Conservation (phyloP, 2,888 invertebrate genomes). For the Hoplodrina ambigua region DNA sequence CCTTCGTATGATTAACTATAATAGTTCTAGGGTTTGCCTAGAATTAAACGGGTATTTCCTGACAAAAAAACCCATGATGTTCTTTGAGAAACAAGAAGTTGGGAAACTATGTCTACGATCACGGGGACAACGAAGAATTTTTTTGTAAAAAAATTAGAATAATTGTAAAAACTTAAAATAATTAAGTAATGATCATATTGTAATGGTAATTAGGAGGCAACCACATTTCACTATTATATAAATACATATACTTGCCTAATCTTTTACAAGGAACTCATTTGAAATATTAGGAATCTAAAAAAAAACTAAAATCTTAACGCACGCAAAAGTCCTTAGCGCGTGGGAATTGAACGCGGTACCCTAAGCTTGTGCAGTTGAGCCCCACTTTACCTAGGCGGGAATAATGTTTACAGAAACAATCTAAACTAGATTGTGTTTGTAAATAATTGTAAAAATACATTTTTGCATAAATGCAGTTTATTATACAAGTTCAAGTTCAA, state of each 20-base stretch:
- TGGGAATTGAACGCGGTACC: not conserved
- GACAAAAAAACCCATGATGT: not conserved
- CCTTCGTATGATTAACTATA: slow-evolving; percentile 6
- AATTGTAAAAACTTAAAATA: not conserved
- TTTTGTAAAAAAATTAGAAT: too few relatives aligned
- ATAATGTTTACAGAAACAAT: too few relatives aligned
- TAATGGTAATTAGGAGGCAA: not conserved
- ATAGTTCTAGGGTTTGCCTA: too few relatives aligned
- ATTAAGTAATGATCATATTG: not conserved
- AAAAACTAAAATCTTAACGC: not conserved
- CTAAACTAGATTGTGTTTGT: too few relatives aligned
- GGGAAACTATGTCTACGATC: not conserved
- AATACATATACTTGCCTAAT: not conserved
- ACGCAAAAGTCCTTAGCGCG: not conserved
- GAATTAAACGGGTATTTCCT: slow-evolving; percentile 14
- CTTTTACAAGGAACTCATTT: not conserved
- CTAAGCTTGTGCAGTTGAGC: not conserved
- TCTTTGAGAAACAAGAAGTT: slow-evolving; percentile 5
- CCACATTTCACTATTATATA: not conserved
- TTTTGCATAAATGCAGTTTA: too few relatives aligned
- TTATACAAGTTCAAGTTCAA: too few relatives aligned
- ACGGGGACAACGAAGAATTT: not conserved
- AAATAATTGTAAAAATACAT: not conserved
- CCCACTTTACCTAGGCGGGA: too few relatives aligned
- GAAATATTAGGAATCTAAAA: not conserved